Evolutionary conservation across 1,140 invertebrate genomes (phyloP).

Genomic region (Protaetia brevitarsis): DNA sequence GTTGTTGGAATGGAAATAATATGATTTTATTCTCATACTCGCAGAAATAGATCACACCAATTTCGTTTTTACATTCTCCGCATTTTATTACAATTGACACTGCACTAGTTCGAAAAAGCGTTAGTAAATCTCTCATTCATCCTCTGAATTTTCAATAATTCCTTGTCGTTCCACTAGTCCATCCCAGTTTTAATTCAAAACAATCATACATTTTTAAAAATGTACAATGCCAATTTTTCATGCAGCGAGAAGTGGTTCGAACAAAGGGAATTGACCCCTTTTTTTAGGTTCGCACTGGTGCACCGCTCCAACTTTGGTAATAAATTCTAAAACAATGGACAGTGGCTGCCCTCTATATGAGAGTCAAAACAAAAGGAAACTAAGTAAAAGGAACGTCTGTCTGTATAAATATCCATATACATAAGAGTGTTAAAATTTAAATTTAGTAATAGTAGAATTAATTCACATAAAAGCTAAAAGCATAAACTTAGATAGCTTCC

Average conservation of each 20-base stretch:
- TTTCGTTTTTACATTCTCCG: no score
- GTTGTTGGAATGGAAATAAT: no score
- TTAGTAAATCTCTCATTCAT: no score
- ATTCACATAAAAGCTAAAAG: no score
- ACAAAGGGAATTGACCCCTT: background rate
- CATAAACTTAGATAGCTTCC: conserved; percentile 32
- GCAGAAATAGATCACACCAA: no score
- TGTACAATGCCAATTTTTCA: conserved; percentile 8
- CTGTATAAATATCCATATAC: no score
- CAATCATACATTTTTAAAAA: conserved; percentile 16
- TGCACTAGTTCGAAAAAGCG: no score
- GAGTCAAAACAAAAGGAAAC: background rate
- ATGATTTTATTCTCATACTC: background rate
- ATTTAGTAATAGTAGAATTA: no score
- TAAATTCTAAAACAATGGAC: conserved; percentile 13
- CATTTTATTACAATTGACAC: no score
- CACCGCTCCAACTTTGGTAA: background rate
- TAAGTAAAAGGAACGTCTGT: background rate
- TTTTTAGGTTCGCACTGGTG: background rate
- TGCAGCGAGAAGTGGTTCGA: background rate
- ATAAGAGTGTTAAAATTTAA: no score
- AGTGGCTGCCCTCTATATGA: background rate
- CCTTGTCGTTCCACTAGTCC: background rate
- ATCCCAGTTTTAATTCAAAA: conserved; percentile 13
- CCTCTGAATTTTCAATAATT: background rate